A percentile compares a stretch with the other conserved stretches of the same genome.
phyloP scores from a whole-genome alignment of 2,888 invertebrate genomes.

The Glyphotaelius pellucidus region DNA sequence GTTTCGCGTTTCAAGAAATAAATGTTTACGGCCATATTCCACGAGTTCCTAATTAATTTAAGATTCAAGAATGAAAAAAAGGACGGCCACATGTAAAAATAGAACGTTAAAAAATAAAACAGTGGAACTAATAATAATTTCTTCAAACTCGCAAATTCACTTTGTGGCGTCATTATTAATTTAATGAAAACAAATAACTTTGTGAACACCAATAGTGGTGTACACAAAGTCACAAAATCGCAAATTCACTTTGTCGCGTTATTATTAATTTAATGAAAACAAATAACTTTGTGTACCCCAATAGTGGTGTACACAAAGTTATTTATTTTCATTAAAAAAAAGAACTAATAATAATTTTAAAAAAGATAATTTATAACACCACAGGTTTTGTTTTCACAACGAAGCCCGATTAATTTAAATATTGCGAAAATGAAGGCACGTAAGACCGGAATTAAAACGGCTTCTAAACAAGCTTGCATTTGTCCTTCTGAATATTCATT shows the following conservation, averaged over 20 bases:
- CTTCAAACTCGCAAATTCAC: too few relatives aligned
- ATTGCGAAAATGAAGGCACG: not conserved
- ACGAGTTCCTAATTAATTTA: not conserved
- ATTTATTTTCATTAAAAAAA: too few relatives aligned
- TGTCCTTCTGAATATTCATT: conserved; percentile 2
- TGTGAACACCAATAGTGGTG: too few relatives aligned
- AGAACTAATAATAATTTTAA: too few relatives aligned
- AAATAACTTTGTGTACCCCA: too few relatives aligned
- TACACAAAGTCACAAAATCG: too few relatives aligned
- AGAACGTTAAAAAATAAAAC: not conserved
- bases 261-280: too few relatives aligned
- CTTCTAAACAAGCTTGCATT: not conserved
- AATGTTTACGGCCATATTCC: not conserved
- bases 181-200: too few relatives aligned
- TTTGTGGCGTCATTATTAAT: too few relatives aligned
- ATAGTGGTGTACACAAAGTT: too few relatives aligned
- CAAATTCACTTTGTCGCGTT: too few relatives aligned
- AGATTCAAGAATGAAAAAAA: not conserved
- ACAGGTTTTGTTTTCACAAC: not conserved
- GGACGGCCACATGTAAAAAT: not conserved
- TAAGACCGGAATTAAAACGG: not conserved
- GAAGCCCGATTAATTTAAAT: not conserved
- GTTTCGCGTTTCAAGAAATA: not conserved
- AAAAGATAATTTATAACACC: not conserved
- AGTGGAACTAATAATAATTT: not conserved